Evolutionary conservation across 2,113 vertebrate species (phyloP).

Genomic region (Urocolius indicus): DNA sequence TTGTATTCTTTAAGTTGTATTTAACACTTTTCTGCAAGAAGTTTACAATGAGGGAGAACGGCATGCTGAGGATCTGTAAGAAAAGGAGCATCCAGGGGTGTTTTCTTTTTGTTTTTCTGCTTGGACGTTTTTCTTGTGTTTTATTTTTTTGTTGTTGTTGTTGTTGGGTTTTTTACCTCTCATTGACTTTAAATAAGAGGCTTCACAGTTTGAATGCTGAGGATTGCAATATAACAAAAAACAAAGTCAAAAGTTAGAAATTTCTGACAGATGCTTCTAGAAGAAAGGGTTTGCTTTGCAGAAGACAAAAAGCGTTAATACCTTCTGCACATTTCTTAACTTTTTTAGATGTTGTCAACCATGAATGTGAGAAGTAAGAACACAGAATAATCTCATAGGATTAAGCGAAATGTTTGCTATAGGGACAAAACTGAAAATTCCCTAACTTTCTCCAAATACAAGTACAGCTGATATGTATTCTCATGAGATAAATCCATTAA

Average conservation of each 20-base stretch:
- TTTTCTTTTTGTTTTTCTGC: background rate
- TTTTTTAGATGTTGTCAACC: background rate
- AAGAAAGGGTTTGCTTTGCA: background rate
- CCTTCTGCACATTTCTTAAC: background rate
- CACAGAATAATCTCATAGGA: background rate
- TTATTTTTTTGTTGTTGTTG: too few species aligned
- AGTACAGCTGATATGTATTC: background rate
- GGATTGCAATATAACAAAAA: background rate
- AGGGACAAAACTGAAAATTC: background rate
- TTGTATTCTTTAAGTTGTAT: background rate
- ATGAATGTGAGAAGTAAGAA: conserved; percentile 15
- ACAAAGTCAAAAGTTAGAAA: background rate
- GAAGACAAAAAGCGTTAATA: background rate
- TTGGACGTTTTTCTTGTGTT: too few species aligned
- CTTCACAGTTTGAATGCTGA: background rate
- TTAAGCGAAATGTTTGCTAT: background rate
- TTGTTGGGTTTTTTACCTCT: background rate
- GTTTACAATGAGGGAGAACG: background rate
- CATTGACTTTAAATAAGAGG: background rate
- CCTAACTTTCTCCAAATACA: background rate
- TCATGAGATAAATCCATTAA: background rate
- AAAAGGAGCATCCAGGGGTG: background rate
- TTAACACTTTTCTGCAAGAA: background rate
- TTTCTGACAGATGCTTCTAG: background rate
- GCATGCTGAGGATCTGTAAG: background rate